phyloP scores from a whole-genome alignment of 2,888 invertebrate species.

The Smittia aterrima region DNA sequence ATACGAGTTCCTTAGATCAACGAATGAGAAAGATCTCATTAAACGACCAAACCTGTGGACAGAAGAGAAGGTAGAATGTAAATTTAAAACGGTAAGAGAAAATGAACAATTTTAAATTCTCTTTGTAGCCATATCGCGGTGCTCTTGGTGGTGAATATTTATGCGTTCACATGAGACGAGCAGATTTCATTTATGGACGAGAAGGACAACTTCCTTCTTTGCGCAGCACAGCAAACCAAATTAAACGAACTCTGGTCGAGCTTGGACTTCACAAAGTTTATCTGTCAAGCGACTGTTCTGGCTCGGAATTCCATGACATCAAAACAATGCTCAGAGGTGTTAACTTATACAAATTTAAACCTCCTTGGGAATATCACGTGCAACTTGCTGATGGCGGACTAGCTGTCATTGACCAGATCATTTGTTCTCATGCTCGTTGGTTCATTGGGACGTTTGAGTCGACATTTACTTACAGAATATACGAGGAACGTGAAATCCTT shows the following conservation, averaged over 20 bases:
- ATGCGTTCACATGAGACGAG: slow-evolving; percentile 64
- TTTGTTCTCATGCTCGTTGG: slow-evolving; percentile 81
- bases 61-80: slow-evolving; percentile 55
- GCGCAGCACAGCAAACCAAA: slow-evolving; percentile 72
- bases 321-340: slow-evolving; percentile 48
- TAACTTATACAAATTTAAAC: slow-evolving; percentile 48
- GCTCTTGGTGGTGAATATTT: slow-evolving; percentile 71
- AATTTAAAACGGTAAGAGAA: no score
- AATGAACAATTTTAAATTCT: slow-evolving; percentile 15
- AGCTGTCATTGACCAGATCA: slow-evolving; percentile 93
- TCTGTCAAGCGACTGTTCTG: slow-evolving; percentile 80
- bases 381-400: slow-evolving; percentile 72
- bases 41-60: slow-evolving; percentile 63
- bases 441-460: slow-evolving; percentile 94
- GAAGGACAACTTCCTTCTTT: slow-evolving; percentile 74
- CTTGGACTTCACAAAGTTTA: slow-evolving; percentile 65
- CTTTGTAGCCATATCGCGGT: slow-evolving; percentile 54
- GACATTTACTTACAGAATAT: slow-evolving; percentile 94
- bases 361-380: slow-evolving; percentile 42
- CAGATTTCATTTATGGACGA: slow-evolving; percentile 55
- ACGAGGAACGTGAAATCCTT: slow-evolving; percentile 94
- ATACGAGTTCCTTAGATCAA: slow-evolving; percentile 61
- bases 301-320: slow-evolving; percentile 50
- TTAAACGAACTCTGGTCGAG: slow-evolving; percentile 60
- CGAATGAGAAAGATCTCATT: slow-evolving; percentile 60